phyloP scores from a whole-genome alignment of 1,140 invertebrate genomes.

The Ericerus pela region DNA sequence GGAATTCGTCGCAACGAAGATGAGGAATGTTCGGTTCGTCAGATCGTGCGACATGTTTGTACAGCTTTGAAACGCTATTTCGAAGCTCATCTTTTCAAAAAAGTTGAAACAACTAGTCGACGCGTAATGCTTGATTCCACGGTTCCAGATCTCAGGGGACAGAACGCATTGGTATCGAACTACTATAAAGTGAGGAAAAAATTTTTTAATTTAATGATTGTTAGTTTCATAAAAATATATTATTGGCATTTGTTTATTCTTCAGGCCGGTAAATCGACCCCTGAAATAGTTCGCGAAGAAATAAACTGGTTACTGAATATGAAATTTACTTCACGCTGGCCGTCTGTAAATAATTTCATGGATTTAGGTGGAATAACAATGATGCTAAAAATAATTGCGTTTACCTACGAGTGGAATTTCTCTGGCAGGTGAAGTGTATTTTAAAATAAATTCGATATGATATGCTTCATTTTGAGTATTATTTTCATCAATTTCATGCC shows the following conservation, averaged over 20 bases:
- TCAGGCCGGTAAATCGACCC: slow-evolving; percentile 48
- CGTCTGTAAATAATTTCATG: slow-evolving; percentile 70
- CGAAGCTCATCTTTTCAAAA: slow-evolving; percentile 75
- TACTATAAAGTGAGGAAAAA: slow-evolving; percentile 52
- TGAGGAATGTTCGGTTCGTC: slow-evolving; percentile 79
- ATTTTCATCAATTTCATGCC: background rate
- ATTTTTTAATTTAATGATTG: background rate
- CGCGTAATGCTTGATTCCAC: slow-evolving; percentile 33
- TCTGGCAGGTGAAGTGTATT: slow-evolving; percentile 48
- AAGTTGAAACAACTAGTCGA: slow-evolving; percentile 63
- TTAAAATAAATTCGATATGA: background rate
- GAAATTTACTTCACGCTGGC: slow-evolving; percentile 61
- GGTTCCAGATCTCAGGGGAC: slow-evolving; percentile 3
- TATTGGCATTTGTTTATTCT: background rate
- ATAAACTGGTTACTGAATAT: slow-evolving; percentile 68
- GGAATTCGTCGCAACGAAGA: slow-evolving; percentile 69
- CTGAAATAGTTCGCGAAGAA: slow-evolving; percentile 68
- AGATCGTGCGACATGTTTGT: slow-evolving; percentile 83
- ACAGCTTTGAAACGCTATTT: slow-evolving; percentile 80
- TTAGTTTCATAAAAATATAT: background rate
- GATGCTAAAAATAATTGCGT: slow-evolving; percentile 71
- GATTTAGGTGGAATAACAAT: slow-evolving; percentile 69
- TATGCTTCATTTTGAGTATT: background rate
- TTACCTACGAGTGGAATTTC: slow-evolving; percentile 83
- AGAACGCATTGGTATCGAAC: slow-evolving; percentile 34